Base-by-base conservation (phyloP, 1,140 invertebrate species). In the Caenorhabditis tropicalis region DNA sequence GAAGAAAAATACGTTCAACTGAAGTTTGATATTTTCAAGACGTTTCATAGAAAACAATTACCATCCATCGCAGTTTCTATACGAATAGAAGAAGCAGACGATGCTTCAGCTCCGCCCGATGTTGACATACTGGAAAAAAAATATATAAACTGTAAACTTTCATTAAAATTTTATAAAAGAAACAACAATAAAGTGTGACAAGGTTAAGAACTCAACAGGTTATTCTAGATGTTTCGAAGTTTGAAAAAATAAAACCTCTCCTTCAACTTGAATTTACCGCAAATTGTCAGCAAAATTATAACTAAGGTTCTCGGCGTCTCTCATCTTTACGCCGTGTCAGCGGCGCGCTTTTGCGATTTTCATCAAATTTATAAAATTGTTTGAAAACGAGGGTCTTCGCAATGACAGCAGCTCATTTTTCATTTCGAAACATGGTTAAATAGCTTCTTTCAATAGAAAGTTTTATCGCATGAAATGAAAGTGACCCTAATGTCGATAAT, bases 1-100 rank as follows among this genome's bases (percentile, higher is more conserved):
- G 56, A 0, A 82, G 29, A 21, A 65, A 46, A 21, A 82, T n/a
- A 1, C 82, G 21, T 29, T 82, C 58, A 36, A 82, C 82, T 82
- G 60, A 16, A 82, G n/a, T n/a, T n/a, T n/a, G 60, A 53, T 9
- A 24, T 1, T 27, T 27, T 9, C 21, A 4, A 19, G 5, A 5
- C 15, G 3, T 39, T 7, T n/a, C 49, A 15, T 7, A 43, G 3
- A 43, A 36, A 15, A 27, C 4, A 27, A 4, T 43, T 43, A 74
- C 65, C 36, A 12, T 74, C 65, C 0, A 36, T 3, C 1, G 65
- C 36, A 27, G 65, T 21, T 21, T 74, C 36, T 12, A 74, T 6
- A 27, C 36, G 24, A 21, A 10, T 39, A 12, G 36, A 12, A 4
- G 65, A 43, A 24, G 33, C 39, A 43, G 39, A 43, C 12, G 39